These are phyloP conservation scores for Ophthalmolycus amberensis DNA, from an alignment of 2,113 vertebrate genomes.

Conservation along the genomic window DNA sequence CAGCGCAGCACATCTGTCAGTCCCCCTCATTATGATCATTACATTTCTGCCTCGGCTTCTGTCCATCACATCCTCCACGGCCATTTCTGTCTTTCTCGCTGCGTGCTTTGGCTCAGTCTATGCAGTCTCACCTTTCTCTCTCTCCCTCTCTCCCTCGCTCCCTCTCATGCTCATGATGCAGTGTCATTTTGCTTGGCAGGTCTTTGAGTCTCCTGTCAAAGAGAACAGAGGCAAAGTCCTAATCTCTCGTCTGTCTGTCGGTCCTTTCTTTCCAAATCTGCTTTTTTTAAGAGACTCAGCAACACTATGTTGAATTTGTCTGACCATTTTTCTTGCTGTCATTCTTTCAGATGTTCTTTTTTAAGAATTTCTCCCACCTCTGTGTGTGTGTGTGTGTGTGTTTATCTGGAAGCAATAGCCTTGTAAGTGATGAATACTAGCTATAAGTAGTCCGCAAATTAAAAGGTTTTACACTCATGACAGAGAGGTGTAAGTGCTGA, in stretches of 20 bases:
- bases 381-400: constrained; percentile 2
- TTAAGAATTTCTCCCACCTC: not conserved
- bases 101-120: not conserved
- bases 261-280: constrained; percentile 15
- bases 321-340: constrained; percentile 51
- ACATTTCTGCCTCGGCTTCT: constrained; percentile 9
- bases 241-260: constrained; percentile 44
- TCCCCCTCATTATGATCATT: constrained; percentile 51
- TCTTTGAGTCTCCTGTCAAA: constrained; percentile 56
- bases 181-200: constrained; percentile 69
- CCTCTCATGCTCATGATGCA: constrained; percentile 22
- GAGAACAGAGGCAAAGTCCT: constrained; percentile 44
- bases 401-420: constrained; percentile 25
- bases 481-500: not conserved
- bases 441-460: not conserved
- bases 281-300: constrained; percentile 38
- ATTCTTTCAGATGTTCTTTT: constrained; percentile 47
- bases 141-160: constrained; percentile 36
- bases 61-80: not conserved
- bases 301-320: constrained; percentile 48
- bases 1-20: constrained; percentile 33
- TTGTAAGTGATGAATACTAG: not conserved
- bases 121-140: not conserved
- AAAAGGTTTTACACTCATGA: not conserved
- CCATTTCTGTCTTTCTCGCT: constrained; percentile 9